A percentile compares a stretch with the other conserved stretches of the same genome.
Conservation (phyloP, 2,888 invertebrate genomes). For the Euphydryas editha region DNA sequence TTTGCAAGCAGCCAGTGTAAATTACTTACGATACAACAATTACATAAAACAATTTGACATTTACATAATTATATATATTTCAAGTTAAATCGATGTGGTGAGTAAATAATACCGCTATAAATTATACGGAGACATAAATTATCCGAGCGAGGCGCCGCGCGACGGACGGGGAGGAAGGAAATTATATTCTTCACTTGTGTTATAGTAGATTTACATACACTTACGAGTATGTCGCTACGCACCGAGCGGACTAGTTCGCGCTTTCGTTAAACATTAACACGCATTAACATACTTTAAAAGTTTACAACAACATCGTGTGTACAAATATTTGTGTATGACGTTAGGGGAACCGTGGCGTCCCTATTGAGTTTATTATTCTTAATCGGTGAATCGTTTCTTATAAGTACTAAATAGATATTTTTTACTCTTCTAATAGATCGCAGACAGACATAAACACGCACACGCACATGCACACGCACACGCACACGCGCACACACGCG, state of each 20-base stretch:
- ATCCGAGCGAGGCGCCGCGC: not conserved
- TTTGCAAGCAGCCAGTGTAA: not conserved
- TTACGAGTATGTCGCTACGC: not conserved
- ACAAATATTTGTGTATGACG: too few relatives aligned
- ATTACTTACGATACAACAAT: not conserved
- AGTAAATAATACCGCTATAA: constrained; percentile 3
- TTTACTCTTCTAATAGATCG: too few relatives aligned
- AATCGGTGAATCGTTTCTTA: too few relatives aligned
- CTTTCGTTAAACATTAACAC: not conserved
- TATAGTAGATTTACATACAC: not conserved
- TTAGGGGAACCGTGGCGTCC: too few relatives aligned
- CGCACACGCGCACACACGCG: too few relatives aligned
- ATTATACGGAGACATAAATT: not conserved
- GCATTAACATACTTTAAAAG: not conserved
- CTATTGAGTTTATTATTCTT: too few relatives aligned
- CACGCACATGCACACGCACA: too few relatives aligned
- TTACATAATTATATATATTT: not conserved
- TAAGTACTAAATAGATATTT: too few relatives aligned
- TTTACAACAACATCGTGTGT: too few relatives aligned
- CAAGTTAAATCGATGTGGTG: not conserved
- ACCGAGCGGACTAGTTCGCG: not conserved
- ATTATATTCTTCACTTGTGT: constrained; percentile 2
- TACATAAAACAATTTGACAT: not conserved
- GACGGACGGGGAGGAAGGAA: not conserved
- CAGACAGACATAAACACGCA: too few relatives aligned